Conservation (phyloP, 1,140 invertebrate species). For the Nasonia longicornis region DNA sequence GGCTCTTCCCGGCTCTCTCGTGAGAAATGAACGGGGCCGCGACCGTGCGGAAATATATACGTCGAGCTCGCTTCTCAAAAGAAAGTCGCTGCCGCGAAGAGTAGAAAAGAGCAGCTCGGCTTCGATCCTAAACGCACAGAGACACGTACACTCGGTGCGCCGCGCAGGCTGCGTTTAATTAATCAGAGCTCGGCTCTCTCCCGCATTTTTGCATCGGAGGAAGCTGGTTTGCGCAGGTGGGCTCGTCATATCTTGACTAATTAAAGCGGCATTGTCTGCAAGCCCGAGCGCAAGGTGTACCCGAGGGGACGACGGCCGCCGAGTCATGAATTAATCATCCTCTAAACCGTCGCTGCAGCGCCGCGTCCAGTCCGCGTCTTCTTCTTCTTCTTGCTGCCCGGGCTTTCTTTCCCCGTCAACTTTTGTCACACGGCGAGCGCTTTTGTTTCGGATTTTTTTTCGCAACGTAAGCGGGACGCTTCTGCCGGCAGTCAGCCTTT, state of each 20-base stretch:
- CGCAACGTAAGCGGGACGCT: not conserved
- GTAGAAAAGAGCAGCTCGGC: not conserved
- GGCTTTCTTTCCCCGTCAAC: constrained; percentile 25
- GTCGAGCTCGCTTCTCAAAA: not conserved
- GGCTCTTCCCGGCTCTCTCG: not conserved
- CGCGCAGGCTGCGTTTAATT: constrained; percentile 24
- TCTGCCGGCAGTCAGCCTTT: not conserved
- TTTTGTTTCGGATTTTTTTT: not conserved
- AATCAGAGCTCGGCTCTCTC: constrained; percentile 12
- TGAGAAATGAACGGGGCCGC: constrained; percentile 20
- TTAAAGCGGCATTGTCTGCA: constrained; percentile 60
- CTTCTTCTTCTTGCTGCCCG: constrained; percentile 19
- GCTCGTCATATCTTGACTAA: constrained; percentile 63
- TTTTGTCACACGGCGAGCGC: not conserved
- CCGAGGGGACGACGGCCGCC: constrained; percentile 13
- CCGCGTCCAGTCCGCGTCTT: constrained; percentile 7
- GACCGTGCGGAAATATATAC: not conserved
- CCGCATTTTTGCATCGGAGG: constrained; percentile 9
- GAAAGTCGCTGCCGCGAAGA: not conserved
- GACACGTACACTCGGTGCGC: not conserved
- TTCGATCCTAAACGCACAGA: not conserved
- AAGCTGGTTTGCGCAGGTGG: constrained; percentile 55
- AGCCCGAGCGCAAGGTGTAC: constrained; percentile 52
- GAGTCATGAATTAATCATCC: constrained; percentile 63
- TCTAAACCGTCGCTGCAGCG: constrained; percentile 45